Evolutionary conservation across 2,888 invertebrate species (phyloP).

Genomic region (Cataglyphis albicans): DNA sequence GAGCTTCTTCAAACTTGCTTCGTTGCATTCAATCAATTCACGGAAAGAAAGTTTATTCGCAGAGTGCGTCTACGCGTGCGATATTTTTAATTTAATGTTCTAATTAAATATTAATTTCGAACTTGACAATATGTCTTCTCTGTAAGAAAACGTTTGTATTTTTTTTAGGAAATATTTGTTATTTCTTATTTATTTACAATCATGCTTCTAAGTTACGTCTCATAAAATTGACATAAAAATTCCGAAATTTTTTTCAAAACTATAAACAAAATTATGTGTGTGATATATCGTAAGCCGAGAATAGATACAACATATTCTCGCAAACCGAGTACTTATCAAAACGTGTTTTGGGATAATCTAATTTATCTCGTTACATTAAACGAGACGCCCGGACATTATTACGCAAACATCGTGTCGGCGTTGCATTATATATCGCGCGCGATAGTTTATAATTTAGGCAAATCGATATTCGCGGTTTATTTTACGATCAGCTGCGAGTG

Average conservation of each 20-base stretch:
- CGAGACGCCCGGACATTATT: constrained; percentile 17
- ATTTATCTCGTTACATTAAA: constrained; percentile 29
- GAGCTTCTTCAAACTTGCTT: not conserved
- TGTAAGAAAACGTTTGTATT: not conserved
- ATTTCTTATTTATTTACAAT: constrained; percentile 11
- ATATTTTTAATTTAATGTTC: not conserved
- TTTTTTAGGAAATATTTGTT: not conserved
- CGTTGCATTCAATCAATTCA: not conserved
- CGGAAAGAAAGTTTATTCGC: not conserved
- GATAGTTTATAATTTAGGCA: constrained; percentile 63
- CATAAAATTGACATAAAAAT: not conserved
- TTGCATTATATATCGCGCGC: constrained; percentile 11
- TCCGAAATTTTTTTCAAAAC: not conserved
- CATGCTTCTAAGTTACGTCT: not conserved
- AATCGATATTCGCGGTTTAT: constrained; percentile 63
- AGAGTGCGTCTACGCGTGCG: not conserved
- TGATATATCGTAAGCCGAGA: constrained; percentile 4
- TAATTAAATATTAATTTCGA: not conserved
- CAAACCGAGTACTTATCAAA: not conserved
- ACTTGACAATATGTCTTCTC: constrained; percentile 7
- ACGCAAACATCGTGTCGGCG: constrained; percentile 19
- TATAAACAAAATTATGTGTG: not conserved
- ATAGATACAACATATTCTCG: not conserved
- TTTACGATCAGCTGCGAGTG: constrained; percentile 61
- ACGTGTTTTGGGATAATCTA: constrained; percentile 23